Conservation (phyloP, 2,888 invertebrate species). For the Scaeva pyrastri region DNA sequence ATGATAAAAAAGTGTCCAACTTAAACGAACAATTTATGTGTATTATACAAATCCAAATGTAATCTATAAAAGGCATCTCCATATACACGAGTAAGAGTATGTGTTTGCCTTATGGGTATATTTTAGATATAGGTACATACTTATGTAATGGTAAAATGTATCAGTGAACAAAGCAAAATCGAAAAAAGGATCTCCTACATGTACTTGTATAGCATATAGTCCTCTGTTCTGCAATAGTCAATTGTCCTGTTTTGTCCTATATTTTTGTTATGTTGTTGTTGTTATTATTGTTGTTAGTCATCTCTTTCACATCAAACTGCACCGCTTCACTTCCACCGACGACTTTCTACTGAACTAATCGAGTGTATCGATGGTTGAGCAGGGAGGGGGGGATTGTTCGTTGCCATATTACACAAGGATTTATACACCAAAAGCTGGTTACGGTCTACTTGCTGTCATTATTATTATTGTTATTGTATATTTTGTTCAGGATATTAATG, state of each 20-base stretch:
- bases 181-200: not conserved
- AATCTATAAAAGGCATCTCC: conserved; percentile 54
- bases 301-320: not conserved
- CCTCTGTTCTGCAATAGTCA: not conserved
- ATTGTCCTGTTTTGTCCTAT: conserved; percentile 5
- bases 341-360: conserved; percentile 67
- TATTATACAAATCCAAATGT: conserved; percentile 24
- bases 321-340: not conserved
- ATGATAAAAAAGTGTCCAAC: conserved; percentile 30
- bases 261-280: not conserved
- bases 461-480: conserved; percentile 60
- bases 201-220: too few species aligned
- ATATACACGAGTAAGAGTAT: too few species aligned
- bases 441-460: conserved; percentile 66
- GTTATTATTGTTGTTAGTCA: not conserved
- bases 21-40: conserved; percentile 27
- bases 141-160: not conserved
- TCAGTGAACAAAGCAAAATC: conserved; percentile 16
- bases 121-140: not conserved
- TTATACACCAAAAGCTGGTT: conserved; percentile 58
- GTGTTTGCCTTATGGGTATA: too few species aligned
- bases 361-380: conserved; percentile 31
- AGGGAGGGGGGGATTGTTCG: not conserved
- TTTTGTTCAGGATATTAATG: conserved; percentile 56
- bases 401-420: conserved; percentile 20